Evolutionary conservation across 2,888 invertebrate genomes (phyloP), one percentile per base, ranked within the genome.

Genomic region (Leptothorax acervorum): DNA sequence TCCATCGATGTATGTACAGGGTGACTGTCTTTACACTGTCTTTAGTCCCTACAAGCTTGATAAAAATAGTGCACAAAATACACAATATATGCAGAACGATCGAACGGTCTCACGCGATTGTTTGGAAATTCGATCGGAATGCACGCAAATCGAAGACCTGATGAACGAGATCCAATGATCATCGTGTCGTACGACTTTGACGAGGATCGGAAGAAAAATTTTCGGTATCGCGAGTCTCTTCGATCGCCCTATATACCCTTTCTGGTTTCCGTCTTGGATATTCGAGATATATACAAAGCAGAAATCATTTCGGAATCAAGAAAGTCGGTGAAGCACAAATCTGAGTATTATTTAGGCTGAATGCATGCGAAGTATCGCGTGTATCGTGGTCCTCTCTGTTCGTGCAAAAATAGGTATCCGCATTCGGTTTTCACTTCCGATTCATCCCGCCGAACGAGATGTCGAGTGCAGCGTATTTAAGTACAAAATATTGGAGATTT

Each of bases 311-410:
- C 23, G 23, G 35, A 60, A 48, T 79, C 31, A 23, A 45, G 57
- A 57, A 68, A 70, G 18, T 71, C 1, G 2, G 45, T 79, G 35
- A 79, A 70, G 57, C 71, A 71, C 15, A 53, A 15, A 79, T 57
- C 45, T 48, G 71, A 79, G 35, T 60, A 39, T 79, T 12, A 48
- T 71, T 79, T 81, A 81, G 79, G 79, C 79, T 81, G 57, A 71
- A 81, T 18, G 73, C 31, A 60, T 68, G 79, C 57, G 71, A 48
- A 76, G 28, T 63, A 9, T 76, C 74, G 45, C 60, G 57, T 31
- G 18, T 57, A 42, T 78, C 23, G 28, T 78, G 45, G 35, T 79
- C 57, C 73, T 73, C 57, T 71, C 18, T 73, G 55, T n/a, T 68
- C 42, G 15, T 81, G 79, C 71, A 81, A 81, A 81, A 81, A 60